These are phyloP conservation scores for Eugnorisma glareosa DNA, from an alignment of 2,888 invertebrate genomes.

Conservation along the genomic window DNA sequence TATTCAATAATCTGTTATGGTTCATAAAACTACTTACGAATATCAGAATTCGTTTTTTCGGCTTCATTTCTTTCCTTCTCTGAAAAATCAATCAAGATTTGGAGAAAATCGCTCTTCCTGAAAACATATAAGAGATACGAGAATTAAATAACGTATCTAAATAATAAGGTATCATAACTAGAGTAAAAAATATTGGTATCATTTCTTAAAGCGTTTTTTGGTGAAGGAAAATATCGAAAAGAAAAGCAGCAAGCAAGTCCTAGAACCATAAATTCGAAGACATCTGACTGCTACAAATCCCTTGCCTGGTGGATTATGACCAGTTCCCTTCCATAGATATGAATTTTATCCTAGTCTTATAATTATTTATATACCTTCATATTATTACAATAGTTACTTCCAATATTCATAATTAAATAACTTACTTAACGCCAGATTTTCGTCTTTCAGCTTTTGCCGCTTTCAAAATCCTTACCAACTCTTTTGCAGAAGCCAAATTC, in stretches of 20 bases:
- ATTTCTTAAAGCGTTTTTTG: background rate
- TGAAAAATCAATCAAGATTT: slow-evolving; percentile 86
- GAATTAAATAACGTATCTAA: background rate
- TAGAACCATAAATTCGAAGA: background rate
- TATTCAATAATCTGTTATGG: background rate
- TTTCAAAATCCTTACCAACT: slow-evolving; percentile 82
- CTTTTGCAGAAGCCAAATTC: slow-evolving; percentile 77
- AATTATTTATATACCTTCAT: no score
- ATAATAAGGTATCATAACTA: background rate
- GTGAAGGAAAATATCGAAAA: background rate
- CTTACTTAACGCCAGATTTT: slow-evolving; percentile 79
- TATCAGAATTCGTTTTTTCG: slow-evolving; percentile 66
- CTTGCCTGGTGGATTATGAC: background rate
- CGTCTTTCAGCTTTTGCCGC: slow-evolving; percentile 83
- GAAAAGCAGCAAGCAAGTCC: background rate
- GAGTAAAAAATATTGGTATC: background rate
- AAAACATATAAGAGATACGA: slow-evolving; percentile 59
- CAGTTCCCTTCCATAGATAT: background rate
- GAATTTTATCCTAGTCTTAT: background rate
- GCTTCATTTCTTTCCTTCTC: slow-evolving; percentile 79
- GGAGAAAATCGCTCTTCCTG: slow-evolving; percentile 87
- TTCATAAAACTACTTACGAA: slow-evolving; percentile 69
- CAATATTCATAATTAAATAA: slow-evolving; percentile 34
- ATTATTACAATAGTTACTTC: background rate
- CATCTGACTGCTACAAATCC: background rate